Base-by-base conservation (phyloP, 2,113 vertebrate species). In the Meleagris gallopavo region DNA sequence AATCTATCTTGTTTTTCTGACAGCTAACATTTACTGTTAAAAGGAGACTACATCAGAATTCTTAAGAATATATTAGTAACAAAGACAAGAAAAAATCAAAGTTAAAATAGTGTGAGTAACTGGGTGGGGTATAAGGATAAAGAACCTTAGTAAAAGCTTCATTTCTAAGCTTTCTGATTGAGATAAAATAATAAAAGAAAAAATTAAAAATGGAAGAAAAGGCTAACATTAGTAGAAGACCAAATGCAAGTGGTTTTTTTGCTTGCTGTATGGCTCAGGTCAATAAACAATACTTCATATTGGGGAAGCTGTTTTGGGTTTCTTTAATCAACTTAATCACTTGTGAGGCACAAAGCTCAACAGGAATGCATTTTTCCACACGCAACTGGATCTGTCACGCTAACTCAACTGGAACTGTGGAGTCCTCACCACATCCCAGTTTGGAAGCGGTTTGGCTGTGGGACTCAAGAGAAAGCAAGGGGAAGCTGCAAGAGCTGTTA, bases 381-480 rank as follows among this genome's bases (percentile, higher is more conserved):
- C 8, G 54, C 43, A 92, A 6, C 8, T 9, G 30, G 34, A 24
- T 4, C 16, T 61, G 30, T 24, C 48, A 40, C 1, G 16, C 15
- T 46, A 81, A 11, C 38, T 5, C 1, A 10, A 48, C 14, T 38
- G 38, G 5, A 72, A 36, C 11, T 0, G 48, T 4, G 85, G 58
- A 20, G 25, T 1, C 69, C 12, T 29, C 79, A 55, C 8, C 50
- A n/a, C 69, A 32, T 3, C 2, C 69, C 55, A 1, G 15, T n/a
- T 45, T 0, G 19, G 58, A 30, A 32, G 38, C 0, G 22, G 22
- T 1, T 2, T 38, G 76, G 17, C 3, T 18, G 55, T 2, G 43
- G 3, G 69, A 10, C 14, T 80, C 64, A 5, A 32, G 2, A 20
- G 41, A 34, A 54, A 45, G 50, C 48, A 40, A 67, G 20, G 34